Percentiles rank a stretch among this genome's conserved stretches.
These are phyloP conservation scores for Rhodinocichla rosea DNA, from an alignment of 2,113 vertebrate species.

Conservation along the genomic window DNA sequence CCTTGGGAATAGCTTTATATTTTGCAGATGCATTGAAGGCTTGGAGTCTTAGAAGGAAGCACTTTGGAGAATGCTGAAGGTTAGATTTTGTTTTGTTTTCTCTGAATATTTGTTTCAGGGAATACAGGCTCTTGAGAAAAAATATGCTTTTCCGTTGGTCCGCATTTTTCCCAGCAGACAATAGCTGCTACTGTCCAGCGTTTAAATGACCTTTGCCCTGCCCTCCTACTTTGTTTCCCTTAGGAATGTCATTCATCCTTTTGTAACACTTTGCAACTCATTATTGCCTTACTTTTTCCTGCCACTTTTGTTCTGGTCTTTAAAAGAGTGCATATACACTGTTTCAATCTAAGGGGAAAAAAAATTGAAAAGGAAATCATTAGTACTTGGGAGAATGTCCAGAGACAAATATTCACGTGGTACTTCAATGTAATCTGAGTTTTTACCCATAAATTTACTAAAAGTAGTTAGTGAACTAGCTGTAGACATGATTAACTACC, in stretches of 20 bases:
- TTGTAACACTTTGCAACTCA: constrained; percentile 45
- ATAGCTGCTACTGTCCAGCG: constrained; percentile 67
- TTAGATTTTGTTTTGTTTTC: constrained; percentile 28
- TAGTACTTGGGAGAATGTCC: background rate
- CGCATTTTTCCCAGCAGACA: constrained; percentile 48
- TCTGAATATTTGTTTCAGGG: background rate
- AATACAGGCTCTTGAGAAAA: constrained; percentile 15
- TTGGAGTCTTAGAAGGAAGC: background rate
- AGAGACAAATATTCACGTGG: background rate
- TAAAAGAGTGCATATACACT: background rate
- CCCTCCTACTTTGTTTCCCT: constrained; percentile 72
- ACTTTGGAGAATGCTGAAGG: background rate
- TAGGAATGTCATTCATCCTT: constrained; percentile 74
- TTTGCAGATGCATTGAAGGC: background rate
- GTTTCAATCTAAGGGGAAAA: background rate
- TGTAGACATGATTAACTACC: background rate
- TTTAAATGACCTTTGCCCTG: constrained; percentile 73
- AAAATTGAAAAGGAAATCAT: background rate
- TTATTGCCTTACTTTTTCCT: constrained; percentile 42
- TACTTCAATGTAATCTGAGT: background rate
- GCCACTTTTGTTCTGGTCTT: constrained; percentile 37
- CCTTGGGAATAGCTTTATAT: background rate
- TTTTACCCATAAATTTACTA: background rate
- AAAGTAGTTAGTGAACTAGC: background rate
- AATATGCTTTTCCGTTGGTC: constrained; percentile 33